Evolutionary conservation across 2,797 vertebrate genomes (phyloP).

Genomic region (Triplophysa yarkandensis): DNA sequence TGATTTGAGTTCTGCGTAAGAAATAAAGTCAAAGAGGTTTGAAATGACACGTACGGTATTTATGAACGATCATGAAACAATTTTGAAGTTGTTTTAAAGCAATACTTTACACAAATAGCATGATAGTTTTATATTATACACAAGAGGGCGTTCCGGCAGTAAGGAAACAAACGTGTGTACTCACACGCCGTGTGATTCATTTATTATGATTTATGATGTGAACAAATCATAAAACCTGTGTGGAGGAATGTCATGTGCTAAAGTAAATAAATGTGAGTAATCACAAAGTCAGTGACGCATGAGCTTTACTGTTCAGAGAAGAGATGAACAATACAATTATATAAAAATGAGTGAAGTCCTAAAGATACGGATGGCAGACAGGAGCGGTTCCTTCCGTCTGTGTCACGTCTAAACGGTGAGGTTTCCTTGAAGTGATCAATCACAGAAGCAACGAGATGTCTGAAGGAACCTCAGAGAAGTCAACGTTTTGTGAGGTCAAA

Average conservation of each 20-base stretch:
- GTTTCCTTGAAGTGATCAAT: not conserved
- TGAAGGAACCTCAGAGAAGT: not conserved
- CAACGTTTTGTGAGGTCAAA: not conserved
- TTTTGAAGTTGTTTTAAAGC: too few species aligned
- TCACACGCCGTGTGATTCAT: not conserved
- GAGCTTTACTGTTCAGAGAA: not conserved
- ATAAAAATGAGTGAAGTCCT: not conserved
- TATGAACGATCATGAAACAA: too few species aligned
- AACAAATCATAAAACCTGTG: not conserved
- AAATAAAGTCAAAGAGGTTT: too few species aligned
- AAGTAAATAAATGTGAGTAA: constrained; percentile 3
- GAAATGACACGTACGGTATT: too few species aligned
- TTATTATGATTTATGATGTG: not conserved
- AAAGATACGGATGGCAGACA: not conserved
- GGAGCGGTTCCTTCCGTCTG: not conserved
- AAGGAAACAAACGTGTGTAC: not conserved
- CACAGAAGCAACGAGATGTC: not conserved
- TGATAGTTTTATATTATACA: too few species aligned
- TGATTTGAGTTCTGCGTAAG: too few species aligned
- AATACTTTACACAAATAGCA: too few species aligned
- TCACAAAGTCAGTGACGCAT: not conserved
- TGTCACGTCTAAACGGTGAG: not conserved
- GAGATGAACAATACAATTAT: not conserved
- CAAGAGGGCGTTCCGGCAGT: too few species aligned
- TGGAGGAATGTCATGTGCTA: not conserved